Percentiles rank a stretch among this genome's conserved stretches.
These are phyloP conservation scores for Drosophila subsilvestris DNA, from an alignment of 2,888 invertebrate species.

Conservation along the genomic window DNA sequence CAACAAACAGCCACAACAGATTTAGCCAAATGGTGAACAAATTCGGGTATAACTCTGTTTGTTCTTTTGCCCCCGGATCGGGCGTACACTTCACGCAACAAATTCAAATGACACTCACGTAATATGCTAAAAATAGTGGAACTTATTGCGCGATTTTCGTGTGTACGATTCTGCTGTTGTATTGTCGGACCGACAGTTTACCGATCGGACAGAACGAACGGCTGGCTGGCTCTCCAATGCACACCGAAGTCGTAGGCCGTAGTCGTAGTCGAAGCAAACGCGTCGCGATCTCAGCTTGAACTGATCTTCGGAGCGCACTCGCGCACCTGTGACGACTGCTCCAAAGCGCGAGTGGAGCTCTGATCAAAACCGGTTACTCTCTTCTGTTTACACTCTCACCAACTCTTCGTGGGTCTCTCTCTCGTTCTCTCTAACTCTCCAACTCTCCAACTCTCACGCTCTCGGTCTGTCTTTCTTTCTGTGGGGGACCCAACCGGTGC, in stretches of 20 bases:
- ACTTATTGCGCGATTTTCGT: conserved; percentile 51
- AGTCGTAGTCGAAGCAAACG: conserved; percentile 43
- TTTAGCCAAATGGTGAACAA: conserved; percentile 31
- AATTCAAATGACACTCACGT: conserved; percentile 75
- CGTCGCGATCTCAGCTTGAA: conserved; percentile 66
- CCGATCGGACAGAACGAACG: not conserved
- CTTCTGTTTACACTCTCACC: conserved; percentile 2
- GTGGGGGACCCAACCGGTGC: conserved; percentile 6
- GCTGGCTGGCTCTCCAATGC: conserved; percentile 18
- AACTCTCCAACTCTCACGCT: conserved; percentile 11
- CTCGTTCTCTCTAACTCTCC: not conserved
- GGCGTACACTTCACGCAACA: conserved; percentile 39
- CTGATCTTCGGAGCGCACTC: conserved; percentile 51
- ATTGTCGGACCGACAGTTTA: conserved; percentile 33
- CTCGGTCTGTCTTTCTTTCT: conserved; percentile 3
- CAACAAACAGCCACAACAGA: conserved; percentile 1
- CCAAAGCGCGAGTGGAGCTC: conserved; percentile 32
- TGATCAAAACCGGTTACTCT: conserved; percentile 39
- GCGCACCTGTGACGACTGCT: conserved; percentile 65
- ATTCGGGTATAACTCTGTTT: conserved; percentile 49
- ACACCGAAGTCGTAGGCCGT: conserved; percentile 24
- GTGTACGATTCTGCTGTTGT: conserved; percentile 25
- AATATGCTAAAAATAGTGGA: conserved; percentile 77
- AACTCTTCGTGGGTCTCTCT: conserved; percentile 1
- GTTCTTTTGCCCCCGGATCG: conserved; percentile 40